A percentile compares a stretch with the other conserved stretches of the same genome.
Evolutionary conservation across 2,888 invertebrate genomes (phyloP).

Genomic region (Tetragonula carbonaria): DNA sequence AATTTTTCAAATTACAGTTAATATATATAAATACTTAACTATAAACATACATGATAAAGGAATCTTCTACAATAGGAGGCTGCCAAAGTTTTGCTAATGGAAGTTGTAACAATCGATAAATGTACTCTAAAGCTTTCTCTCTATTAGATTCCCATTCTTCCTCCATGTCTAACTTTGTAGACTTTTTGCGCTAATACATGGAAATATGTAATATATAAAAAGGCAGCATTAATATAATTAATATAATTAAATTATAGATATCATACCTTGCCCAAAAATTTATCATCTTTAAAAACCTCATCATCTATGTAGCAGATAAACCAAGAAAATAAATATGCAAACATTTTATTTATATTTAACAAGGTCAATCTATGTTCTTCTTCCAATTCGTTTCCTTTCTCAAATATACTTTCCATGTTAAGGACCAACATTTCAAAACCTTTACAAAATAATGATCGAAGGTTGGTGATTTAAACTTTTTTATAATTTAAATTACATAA

Average conservation of each 20-base stretch:
- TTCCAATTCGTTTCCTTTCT: slow-evolving; percentile 59
- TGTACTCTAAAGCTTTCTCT: slow-evolving; percentile 87
- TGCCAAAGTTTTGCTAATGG: slow-evolving; percentile 91
- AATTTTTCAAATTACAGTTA: background rate
- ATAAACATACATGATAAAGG: slow-evolving; percentile 90
- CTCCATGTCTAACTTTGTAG: slow-evolving; percentile 83
- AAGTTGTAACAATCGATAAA: slow-evolving; percentile 89
- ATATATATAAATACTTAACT: background rate
- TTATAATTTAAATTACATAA: no score
- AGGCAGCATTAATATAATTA: background rate
- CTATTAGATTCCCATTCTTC: slow-evolving; percentile 89
- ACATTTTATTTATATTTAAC: slow-evolving; percentile 78
- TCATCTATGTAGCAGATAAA: slow-evolving; percentile 75
- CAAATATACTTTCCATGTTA: slow-evolving; percentile 72
- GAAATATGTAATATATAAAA: background rate
- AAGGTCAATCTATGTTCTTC: slow-evolving; percentile 68
- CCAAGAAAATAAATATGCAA: slow-evolving; percentile 77
- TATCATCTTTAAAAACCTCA: slow-evolving; percentile 65
- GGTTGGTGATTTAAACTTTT: no score
- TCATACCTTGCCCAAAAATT: slow-evolving; percentile 71
- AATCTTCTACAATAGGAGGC: slow-evolving; percentile 92
- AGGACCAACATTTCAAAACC: slow-evolving; percentile 72
- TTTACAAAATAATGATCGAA: slow-evolving; percentile 41
- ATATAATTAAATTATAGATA: background rate
- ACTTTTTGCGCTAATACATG: slow-evolving; percentile 73